Conservation (phyloP, 2,888 invertebrate genomes). For the Eupithecia inturbata region DNA sequence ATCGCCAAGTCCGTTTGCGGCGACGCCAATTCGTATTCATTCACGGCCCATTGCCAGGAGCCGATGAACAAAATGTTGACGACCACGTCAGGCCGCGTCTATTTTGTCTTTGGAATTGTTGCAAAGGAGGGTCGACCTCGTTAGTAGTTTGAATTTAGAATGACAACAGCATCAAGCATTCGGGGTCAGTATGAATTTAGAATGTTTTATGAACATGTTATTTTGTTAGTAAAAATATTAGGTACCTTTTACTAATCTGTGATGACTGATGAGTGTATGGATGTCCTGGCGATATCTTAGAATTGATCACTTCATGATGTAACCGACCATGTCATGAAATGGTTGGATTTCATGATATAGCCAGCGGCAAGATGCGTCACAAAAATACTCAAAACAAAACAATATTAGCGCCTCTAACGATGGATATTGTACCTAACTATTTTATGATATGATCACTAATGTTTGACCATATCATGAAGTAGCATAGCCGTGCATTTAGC, state of each 20-base stretch:
- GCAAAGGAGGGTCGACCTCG: neutral
- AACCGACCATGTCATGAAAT: too few relatives aligned
- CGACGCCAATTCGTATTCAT: constrained; percentile 76
- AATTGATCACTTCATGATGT: too few relatives aligned
- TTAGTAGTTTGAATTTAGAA: neutral
- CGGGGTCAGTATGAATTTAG: neutral
- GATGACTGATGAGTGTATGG: neutral
- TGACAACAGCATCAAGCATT: neutral
- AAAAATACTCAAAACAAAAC: too few relatives aligned
- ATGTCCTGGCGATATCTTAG: too few relatives aligned
- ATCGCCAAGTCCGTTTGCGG: constrained; percentile 76
- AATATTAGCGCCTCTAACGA: too few relatives aligned
- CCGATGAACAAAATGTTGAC: constrained; percentile 52
- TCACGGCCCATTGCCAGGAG: constrained; percentile 52
- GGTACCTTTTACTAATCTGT: neutral
- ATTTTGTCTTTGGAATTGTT: constrained; percentile 24
- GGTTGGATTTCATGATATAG: too few relatives aligned
- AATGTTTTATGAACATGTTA: neutral
- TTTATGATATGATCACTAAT: too few relatives aligned
- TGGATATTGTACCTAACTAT: too few relatives aligned
- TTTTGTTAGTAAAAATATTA: neutral
- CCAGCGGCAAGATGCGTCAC: too few relatives aligned
- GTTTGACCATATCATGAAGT: too few relatives aligned
- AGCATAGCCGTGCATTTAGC: too few relatives aligned
- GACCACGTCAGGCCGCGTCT: constrained; percentile 36